Base-by-base conservation (phyloP, 2,797 vertebrate species). In the Spea hammondii region DNA sequence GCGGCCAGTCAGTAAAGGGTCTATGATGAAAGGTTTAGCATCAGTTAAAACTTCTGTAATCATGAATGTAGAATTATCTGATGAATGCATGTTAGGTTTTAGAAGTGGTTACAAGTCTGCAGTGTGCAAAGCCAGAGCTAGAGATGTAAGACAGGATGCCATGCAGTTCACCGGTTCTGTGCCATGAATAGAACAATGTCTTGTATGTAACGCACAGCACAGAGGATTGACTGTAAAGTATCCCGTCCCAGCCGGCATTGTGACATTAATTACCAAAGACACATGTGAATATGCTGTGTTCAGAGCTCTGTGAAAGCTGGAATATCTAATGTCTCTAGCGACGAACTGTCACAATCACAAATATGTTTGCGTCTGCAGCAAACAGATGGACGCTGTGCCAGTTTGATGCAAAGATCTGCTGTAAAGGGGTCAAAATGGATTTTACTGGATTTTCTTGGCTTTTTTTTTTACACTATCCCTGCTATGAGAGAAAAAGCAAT, bases 191-290 rank as follows among this genome's bases (percentile, higher is more conserved):
- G 60, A 72, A 70, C 78, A 77, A 50, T 57, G 5, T 78, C 59
- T 76, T 74, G 73, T 32, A 32, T 11, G 66, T 67, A 73, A 55
- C 66, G 69, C 67, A 11, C 75, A 70, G 62, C 62, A 17, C 46
- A 54, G 4, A 60, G 49, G 8, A 13, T 4, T 51, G 12, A 10
- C 57, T 14, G 68, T 79, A 78, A 66, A 55, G 50, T 32, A 66
- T 7, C 50, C 7, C 11, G 32, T 82, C 59, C 53, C 74, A 72
- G 70, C 79, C 69, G 83, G 65, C 74, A 67, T 57, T 10, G 57
- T 85, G 84, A 87, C 0, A 11, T 78, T 88, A 87, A 86, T 88
- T 84, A 77, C 59, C 70, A 77, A 60, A 83, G 84, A 79, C 83
- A 84, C 67, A 78, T 84, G 75, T 82, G 81, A 86, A 75, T 73